phyloP scores from a whole-genome alignment of 2,113 vertebrate species.

The Camelus bactrianus region DNA sequence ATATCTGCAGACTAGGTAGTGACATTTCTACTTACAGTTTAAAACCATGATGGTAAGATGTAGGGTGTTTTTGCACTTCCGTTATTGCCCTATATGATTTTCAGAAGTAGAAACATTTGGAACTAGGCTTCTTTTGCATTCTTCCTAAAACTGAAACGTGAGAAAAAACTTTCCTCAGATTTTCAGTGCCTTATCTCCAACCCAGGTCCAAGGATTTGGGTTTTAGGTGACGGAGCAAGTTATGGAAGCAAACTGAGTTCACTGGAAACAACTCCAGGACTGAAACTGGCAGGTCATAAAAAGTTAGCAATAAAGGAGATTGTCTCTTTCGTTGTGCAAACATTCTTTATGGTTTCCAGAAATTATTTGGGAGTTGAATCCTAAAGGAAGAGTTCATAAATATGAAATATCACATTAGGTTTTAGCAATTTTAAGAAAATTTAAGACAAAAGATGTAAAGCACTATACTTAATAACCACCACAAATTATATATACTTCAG shows the following conservation, averaged over 20 bases:
- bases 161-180: not conserved
- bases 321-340: not conserved
- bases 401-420: not conserved
- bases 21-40: not conserved
- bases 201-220: not conserved
- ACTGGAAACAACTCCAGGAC: not conserved
- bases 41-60: not conserved
- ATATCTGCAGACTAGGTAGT: not conserved
- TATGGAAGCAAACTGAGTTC: not conserved
- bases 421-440: not conserved
- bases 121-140: not conserved
- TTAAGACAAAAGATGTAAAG: not conserved
- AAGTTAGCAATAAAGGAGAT: not conserved
- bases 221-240: not conserved
- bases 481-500: not conserved
- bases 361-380: constrained; percentile 50
- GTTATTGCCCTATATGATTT: not conserved
- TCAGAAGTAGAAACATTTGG: not conserved
- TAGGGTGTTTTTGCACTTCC: not conserved
- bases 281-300: not conserved
- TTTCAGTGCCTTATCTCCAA: not conserved
- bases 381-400: not conserved
- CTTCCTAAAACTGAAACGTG: not conserved
- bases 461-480: not conserved
- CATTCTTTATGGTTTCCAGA: constrained; percentile 23